Evolutionary conservation across 2,888 invertebrate genomes (phyloP), one percentile per base, ranked within the genome.

Genomic region (Brenthis daphne): DNA sequence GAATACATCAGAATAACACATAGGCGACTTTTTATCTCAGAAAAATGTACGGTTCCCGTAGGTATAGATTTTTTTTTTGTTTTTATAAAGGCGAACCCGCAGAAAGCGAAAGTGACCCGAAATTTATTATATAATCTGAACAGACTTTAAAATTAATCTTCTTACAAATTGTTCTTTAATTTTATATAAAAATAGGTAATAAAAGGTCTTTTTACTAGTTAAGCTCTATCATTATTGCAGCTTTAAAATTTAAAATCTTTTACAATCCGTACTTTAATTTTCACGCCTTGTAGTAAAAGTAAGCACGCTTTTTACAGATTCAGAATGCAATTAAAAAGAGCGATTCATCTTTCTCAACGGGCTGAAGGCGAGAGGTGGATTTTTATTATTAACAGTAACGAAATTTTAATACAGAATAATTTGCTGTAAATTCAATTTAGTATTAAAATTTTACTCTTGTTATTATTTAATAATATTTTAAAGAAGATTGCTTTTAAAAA

Each of bases 391-490:
- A 58, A 60, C 60, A 60, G 60, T 50, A 50, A 14, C 29, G 50
- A 60, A 50, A 60, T 60, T 29, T 60, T 33, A 50, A 60, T 50
- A 60, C 12, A n/a, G 60, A 16, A 60, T 11, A 43, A 43, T 50
- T 60, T 60, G 12, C 60, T 60, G 48, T 60, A 50, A 29, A 60
- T 50, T 60, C 29, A 60, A n/a, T 60, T 60, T 63, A 57, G 48
- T 63, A 2, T 43, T 51, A 14, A 16, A 48, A 48, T 20, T 53
- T 57, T 61, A 47, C 29, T 60, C 67, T 64, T 69, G 71, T 76
- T 37, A 73, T 74, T 73, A 70, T 75, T 37, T 37, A 6, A 37
- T 37, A 37, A 37, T 37, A 0, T 8, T 11, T 43, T 43, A 43
- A 43, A 8, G 37, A 43, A 43, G 1, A 43, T 43, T 43, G 8